These are phyloP conservation scores for Microctonus hyperodae DNA, from an alignment of 2,888 invertebrate genomes.

Conservation along the genomic window DNA sequence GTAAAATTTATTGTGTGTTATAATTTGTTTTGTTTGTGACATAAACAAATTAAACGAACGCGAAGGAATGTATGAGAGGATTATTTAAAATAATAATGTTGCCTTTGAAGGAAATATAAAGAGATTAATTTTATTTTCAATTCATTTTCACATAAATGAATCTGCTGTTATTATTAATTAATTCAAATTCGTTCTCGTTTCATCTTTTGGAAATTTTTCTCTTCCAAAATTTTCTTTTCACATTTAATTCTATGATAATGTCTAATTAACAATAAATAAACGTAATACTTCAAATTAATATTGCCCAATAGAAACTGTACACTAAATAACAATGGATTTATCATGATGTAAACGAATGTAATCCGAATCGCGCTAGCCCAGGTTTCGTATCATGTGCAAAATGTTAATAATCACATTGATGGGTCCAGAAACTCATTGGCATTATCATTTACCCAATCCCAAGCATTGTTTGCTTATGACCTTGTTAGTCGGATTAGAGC, in stretches of 20 bases:
- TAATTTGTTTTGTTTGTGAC: neutral
- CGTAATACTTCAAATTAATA: neutral
- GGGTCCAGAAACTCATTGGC: neutral
- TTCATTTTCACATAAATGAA: conserved; percentile 7
- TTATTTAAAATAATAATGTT: neutral
- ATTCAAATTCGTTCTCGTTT: neutral
- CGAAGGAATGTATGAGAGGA: neutral
- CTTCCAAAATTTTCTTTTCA: neutral
- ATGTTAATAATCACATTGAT: conserved; percentile 27
- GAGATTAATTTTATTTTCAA: neutral
- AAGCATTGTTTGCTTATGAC: conserved; percentile 9
- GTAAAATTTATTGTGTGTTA: neutral
- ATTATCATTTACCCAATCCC: conserved; percentile 23
- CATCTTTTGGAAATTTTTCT: neutral
- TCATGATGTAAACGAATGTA: conserved; percentile 4
- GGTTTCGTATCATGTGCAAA: conserved; percentile 21
- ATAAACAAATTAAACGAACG: neutral
- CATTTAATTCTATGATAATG: neutral
- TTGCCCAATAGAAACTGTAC: neutral
- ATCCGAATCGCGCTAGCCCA: conserved; percentile 11
- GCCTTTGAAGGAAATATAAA: neutral
- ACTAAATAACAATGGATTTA: conserved; percentile 4
- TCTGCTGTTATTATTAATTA: neutral
- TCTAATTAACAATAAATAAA: neutral
- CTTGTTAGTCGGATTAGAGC: conserved; percentile 9